Percentiles rank a stretch among this genome's conserved stretches.
Conservation (phyloP, 2,113 vertebrate genomes). For the Apistogramma diplotaenia region DNA sequence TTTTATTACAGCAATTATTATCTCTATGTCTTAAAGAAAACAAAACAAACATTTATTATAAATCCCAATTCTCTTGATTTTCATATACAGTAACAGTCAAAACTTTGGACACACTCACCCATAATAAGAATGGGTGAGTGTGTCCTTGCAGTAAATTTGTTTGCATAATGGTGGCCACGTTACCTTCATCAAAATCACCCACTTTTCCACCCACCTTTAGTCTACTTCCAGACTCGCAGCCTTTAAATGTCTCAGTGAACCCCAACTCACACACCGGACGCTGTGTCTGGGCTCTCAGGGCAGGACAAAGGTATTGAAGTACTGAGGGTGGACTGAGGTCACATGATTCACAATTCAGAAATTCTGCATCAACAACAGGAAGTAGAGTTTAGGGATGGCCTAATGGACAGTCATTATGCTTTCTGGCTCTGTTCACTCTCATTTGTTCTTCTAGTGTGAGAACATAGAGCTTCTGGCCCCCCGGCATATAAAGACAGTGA, state of each 20-base stretch:
- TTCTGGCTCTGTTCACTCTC: slow-evolving; percentile 49
- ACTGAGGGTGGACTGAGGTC: slow-evolving; percentile 47
- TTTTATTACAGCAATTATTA: background rate
- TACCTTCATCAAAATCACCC: too few species aligned
- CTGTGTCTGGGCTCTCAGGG: background rate
- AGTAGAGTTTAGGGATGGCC: slow-evolving; percentile 52
- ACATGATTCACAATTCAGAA: slow-evolving; percentile 42
- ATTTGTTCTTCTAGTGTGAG: slow-evolving; percentile 60
- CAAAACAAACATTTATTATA: background rate
- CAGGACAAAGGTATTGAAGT: slow-evolving; percentile 17
- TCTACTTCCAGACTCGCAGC: background rate
- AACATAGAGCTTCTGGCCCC: slow-evolving; percentile 51
- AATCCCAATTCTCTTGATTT: background rate
- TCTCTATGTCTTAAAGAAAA: background rate
- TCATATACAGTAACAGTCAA: background rate
- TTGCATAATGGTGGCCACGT: too few species aligned
- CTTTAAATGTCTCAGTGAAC: background rate
- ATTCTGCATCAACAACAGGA: slow-evolving; percentile 58
- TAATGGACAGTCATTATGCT: slow-evolving; percentile 64
- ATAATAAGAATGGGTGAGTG: too few species aligned
- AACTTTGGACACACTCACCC: too few species aligned
- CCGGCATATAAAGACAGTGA: slow-evolving; percentile 52
- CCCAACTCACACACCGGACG: background rate
- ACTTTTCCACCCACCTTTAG: background rate
- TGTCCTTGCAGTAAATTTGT: too few species aligned